Percentiles rank a stretch among this genome's conserved stretches.
Conservation (phyloP, 2,113 vertebrate species). For the Labrus mixtus region DNA sequence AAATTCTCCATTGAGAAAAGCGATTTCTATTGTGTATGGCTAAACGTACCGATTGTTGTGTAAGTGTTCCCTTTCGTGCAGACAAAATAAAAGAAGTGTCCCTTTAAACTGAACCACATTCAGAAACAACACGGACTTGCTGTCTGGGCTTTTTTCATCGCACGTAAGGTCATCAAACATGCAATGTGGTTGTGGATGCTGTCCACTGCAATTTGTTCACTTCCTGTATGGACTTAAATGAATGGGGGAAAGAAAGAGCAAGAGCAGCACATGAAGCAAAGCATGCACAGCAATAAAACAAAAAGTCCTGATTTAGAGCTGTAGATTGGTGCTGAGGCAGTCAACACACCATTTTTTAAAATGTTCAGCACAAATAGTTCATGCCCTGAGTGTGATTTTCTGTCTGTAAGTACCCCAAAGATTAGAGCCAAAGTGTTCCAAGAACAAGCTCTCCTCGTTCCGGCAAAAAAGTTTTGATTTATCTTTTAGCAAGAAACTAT, state of each 20-base stretch:
- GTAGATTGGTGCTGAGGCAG: background rate
- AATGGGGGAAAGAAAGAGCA: conserved; percentile 13
- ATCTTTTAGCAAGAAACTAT: background rate
- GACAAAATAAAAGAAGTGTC: background rate
- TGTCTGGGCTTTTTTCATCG: conserved; percentile 41
- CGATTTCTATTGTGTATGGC: too few relatives aligned
- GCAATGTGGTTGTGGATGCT: conserved; percentile 27
- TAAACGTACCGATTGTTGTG: background rate
- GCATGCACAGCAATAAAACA: conserved; percentile 11
- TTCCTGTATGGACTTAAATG: conserved; percentile 7
- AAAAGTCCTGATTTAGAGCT: background rate
- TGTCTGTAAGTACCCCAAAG: background rate
- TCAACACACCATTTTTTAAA: background rate
- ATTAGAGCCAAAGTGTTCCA: conserved; percentile 2
- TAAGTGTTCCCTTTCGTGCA: conserved; percentile 4
- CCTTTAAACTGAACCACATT: conserved; percentile 20
- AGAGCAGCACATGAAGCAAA: conserved; percentile 29
- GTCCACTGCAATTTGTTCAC: background rate
- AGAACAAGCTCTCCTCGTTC: background rate
- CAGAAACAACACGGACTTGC: conserved; percentile 39
- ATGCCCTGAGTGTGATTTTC: background rate
- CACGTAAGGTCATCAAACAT: conserved; percentile 33
- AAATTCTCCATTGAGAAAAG: too few relatives aligned
- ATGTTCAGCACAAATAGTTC: conserved; percentile 7
- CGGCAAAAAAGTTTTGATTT: background rate